A percentile compares a stretch with the other conserved stretches of the same genome.
Evolutionary conservation across 2,797 vertebrate species (phyloP).

Genomic region (Prionace glauca): DNA sequence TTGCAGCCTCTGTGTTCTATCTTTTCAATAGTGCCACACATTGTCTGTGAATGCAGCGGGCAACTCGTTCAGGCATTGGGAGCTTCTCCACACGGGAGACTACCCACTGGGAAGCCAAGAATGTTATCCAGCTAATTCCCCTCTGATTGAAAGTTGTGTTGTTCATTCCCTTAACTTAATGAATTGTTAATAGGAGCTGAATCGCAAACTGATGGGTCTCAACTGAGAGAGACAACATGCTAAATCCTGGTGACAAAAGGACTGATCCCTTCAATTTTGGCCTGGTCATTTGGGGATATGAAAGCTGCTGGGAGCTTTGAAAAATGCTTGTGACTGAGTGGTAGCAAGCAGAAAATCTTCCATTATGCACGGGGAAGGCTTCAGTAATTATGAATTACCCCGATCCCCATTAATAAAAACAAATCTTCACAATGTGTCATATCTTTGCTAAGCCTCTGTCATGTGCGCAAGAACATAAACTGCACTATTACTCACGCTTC

Average conservation of each 20-base stretch:
- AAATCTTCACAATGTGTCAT: background rate
- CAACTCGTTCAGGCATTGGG: too few species aligned
- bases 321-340: background rate
- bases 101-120: background rate
- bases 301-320: background rate
- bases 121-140: slow-evolving; percentile 20
- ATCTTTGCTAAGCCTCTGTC: background rate
- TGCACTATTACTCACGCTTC: background rate
- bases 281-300: slow-evolving; percentile 13
- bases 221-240: slow-evolving; percentile 17
- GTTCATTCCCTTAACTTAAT: slow-evolving; percentile 33
- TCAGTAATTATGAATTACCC: background rate
- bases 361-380: background rate
- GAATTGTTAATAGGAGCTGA: slow-evolving; percentile 22
- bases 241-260: slow-evolving; percentile 33
- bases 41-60: background rate
- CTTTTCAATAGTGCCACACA: background rate
- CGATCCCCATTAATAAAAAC: background rate
- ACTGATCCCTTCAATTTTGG: background rate
- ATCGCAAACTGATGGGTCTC: background rate
- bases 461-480: background rate
- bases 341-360: background rate
- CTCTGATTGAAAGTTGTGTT: slow-evolving; percentile 24
- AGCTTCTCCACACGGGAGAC: background rate
- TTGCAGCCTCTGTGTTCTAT: background rate